A percentile compares a stretch with the other conserved stretches of the same genome.
These are phyloP conservation scores for Ovibos moschatus DNA, from an alignment of 2,113 vertebrate genomes.

Conservation along the genomic window DNA sequence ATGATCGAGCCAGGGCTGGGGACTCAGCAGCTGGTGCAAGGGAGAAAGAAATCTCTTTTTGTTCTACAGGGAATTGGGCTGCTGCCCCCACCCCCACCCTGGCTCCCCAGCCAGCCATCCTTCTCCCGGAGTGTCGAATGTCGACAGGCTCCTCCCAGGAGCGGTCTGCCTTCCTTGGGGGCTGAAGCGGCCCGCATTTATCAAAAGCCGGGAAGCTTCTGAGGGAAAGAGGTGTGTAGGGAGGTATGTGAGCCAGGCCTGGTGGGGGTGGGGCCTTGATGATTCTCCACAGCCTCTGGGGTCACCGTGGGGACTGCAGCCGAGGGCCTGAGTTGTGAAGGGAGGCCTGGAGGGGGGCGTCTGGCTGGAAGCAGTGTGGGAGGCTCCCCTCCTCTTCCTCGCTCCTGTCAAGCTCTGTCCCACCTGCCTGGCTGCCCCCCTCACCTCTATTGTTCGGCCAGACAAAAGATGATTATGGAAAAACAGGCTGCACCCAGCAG, in stretches of 20 bases:
- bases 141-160: slow-evolving; percentile 61
- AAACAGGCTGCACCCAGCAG: slow-evolving; percentile 9
- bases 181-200: slow-evolving; percentile 33
- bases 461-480: slow-evolving; percentile 58
- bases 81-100: slow-evolving; percentile 6
- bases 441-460: slow-evolving; percentile 53
- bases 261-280: not conserved
- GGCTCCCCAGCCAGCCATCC: slow-evolving; percentile 23
- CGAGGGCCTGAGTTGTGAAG: not conserved
- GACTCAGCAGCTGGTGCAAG: slow-evolving; percentile 59
- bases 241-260: slow-evolving; percentile 2
- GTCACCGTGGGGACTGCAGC: not conserved
- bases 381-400: not conserved
- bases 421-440: slow-evolving; percentile 41
- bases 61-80: slow-evolving; percentile 55
- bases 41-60: slow-evolving; percentile 62
- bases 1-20: slow-evolving; percentile 47
- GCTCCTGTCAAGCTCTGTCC: not conserved
- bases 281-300: not conserved
- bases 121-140: slow-evolving; percentile 56
- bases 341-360: not conserved
- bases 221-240: slow-evolving; percentile 36
- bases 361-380: not conserved
- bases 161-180: slow-evolving; percentile 13
- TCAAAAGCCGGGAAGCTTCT: slow-evolving; percentile 58